Percentiles rank a stretch among this genome's conserved stretches.
Conservation (phyloP, 2,797 vertebrate genomes). For the Catharus ustulatus region DNA sequence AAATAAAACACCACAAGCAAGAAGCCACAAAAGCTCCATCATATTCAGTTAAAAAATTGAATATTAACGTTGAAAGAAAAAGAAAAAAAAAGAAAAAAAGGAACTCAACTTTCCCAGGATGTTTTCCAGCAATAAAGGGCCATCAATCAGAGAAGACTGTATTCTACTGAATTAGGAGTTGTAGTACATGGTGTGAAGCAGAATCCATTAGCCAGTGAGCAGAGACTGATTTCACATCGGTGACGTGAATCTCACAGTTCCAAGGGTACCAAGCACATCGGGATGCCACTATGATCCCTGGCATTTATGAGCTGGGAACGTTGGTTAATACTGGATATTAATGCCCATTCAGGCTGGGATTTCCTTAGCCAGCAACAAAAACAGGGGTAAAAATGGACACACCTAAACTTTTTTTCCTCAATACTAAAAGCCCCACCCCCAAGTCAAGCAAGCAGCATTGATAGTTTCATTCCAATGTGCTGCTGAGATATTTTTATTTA, state of each 20-base stretch:
- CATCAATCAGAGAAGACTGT: neutral
- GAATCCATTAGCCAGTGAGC: neutral
- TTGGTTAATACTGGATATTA: neutral
- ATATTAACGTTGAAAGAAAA: neutral
- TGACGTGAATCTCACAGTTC: neutral
- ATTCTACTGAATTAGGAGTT: neutral
- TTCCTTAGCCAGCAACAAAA: neutral
- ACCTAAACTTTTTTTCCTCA: too few species aligned
- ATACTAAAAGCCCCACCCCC: neutral
- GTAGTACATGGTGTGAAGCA: neutral
- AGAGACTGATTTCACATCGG: neutral
- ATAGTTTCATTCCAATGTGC: neutral
- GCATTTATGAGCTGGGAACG: neutral
- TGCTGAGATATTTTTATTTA: neutral
- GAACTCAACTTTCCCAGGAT: neutral
- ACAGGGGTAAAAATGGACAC: neutral
- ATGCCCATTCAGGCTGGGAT: neutral
- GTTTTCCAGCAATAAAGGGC: neutral
- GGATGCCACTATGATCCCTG: neutral
- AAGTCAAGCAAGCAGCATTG: neutral
- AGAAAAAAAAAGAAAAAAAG: neutral
- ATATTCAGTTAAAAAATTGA: neutral
- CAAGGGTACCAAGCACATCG: neutral
- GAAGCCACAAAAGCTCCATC: neutral
- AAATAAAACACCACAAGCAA: neutral